Evolutionary conservation across 2,113 vertebrate species (phyloP).

Genomic region (Cyphomyrus discorhynchus): DNA sequence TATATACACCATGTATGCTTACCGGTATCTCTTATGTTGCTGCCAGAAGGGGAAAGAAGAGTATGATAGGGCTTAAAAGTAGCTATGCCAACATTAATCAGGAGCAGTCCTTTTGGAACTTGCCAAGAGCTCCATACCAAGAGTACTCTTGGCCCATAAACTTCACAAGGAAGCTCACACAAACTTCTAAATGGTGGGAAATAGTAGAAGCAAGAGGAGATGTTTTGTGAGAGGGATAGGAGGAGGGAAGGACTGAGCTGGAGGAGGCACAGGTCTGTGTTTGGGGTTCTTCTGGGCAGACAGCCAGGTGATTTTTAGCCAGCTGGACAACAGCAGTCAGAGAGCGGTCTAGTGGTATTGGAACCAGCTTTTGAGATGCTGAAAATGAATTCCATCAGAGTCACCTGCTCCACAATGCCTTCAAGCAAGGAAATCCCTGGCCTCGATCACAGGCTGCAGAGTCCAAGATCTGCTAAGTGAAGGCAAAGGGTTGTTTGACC

Average conservation of each 20-base stretch:
- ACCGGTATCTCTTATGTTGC: background rate
- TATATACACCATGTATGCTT: background rate
- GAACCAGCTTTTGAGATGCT: background rate
- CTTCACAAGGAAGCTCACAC: background rate
- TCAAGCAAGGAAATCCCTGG: background rate
- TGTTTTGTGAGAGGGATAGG: background rate
- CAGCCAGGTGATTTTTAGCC: background rate
- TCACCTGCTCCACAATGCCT: constrained; percentile 1
- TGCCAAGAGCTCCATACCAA: background rate
- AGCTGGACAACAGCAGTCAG: background rate
- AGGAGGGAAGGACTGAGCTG: background rate
- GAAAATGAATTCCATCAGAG: background rate
- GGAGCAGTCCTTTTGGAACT: background rate
- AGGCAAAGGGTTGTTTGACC: background rate
- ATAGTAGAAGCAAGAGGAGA: background rate
- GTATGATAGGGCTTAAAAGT: background rate
- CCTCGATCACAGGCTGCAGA: background rate
- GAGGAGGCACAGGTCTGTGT: background rate
- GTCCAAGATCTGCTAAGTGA: background rate
- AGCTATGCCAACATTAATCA: background rate
- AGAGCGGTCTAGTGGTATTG: background rate
- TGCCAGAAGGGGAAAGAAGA: background rate
- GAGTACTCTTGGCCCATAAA: background rate
- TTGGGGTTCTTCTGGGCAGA: background rate
- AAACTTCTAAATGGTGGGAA: constrained; percentile 2